Conservation (phyloP, 2,797 vertebrate species). For the Chelon labrosus region DNA sequence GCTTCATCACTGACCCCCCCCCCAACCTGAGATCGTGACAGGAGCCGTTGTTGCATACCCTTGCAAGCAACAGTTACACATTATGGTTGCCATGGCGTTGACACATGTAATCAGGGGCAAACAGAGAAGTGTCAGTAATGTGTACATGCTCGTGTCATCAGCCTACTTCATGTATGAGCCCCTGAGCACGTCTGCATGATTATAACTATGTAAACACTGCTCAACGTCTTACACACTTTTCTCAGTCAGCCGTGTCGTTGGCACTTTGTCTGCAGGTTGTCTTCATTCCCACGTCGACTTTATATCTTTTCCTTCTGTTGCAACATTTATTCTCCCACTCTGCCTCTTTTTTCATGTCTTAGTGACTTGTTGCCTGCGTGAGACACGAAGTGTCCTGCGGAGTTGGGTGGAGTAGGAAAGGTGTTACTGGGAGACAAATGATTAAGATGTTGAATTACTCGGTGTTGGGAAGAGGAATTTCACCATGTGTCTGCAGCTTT, state of each 20-base stretch:
- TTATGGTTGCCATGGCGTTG: conserved; percentile 50
- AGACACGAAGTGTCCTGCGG: conserved; percentile 37
- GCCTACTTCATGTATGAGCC: conserved; percentile 33
- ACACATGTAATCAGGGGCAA: conserved; percentile 44
- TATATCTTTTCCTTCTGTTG: conserved; percentile 21
- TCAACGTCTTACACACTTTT: conserved; percentile 14
- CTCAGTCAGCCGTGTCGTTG: conserved; percentile 22
- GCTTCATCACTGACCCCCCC: conserved; percentile 22
- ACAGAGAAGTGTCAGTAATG: conserved; percentile 23
- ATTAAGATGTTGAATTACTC: conserved; percentile 51
- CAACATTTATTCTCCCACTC: conserved; percentile 25
- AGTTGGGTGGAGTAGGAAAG: conserved; percentile 42
- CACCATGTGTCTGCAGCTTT: conserved; percentile 42
- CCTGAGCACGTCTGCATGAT: conserved; percentile 33
- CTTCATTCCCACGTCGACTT: conserved; percentile 26
- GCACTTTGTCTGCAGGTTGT: conserved; percentile 37
- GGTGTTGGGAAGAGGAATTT: conserved; percentile 48
- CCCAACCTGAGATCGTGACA: conserved; percentile 43
- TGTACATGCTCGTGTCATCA: conserved; percentile 39
- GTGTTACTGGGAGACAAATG: conserved; percentile 54
- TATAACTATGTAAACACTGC: conserved; percentile 47
- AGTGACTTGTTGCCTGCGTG: conserved; percentile 30
- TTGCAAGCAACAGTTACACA: conserved; percentile 37
- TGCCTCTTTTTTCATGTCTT: conserved; percentile 27
- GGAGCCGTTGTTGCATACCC: conserved; percentile 15